Evolutionary conservation across 2,888 invertebrate species (phyloP).

Genomic region (Erebia palarica): DNA sequence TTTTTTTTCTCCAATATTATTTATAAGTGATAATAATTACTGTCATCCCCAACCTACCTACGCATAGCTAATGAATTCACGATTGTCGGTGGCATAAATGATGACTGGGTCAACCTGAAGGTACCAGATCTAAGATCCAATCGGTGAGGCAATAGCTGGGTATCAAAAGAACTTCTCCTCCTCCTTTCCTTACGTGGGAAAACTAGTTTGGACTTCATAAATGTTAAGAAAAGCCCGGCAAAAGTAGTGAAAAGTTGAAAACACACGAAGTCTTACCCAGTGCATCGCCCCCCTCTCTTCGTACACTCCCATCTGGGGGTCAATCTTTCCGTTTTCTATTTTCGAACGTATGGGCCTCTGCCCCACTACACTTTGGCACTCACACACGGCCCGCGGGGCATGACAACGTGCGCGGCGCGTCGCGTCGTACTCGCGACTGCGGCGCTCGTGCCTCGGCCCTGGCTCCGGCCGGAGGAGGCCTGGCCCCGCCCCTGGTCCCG

Average conservation of each 20-base stretch:
- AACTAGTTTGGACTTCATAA: background rate
- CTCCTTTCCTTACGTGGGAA: conserved; percentile 1
- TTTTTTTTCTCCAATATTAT: too few relatives aligned
- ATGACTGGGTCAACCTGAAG: too few relatives aligned
- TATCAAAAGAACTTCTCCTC: background rate
- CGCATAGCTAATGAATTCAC: background rate
- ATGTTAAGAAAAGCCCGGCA: conserved; percentile 4
- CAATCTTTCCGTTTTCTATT: conserved; percentile 79
- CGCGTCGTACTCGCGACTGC: conserved; percentile 76
- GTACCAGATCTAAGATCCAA: too few relatives aligned
- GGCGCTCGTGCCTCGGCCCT: conserved; percentile 36
- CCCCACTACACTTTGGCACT: conserved; percentile 77
- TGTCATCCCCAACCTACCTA: background rate
- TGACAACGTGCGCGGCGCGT: conserved; percentile 63
- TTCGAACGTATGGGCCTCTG: conserved; percentile 77
- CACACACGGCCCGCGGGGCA: conserved; percentile 69
- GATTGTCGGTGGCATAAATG: background rate
- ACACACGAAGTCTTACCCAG: conserved; percentile 85
- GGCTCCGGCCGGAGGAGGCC: conserved; percentile 52
- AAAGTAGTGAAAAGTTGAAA: conserved; percentile 22
- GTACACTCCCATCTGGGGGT: conserved; percentile 95
- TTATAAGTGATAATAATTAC: too few relatives aligned
- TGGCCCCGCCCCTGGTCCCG: conserved; percentile 52
- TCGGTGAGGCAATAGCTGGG: background rate
- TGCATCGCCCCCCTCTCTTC: conserved; percentile 95